phyloP scores from a whole-genome alignment of 1,140 invertebrate species.

The Venustaconcha ellipsiformis region DNA sequence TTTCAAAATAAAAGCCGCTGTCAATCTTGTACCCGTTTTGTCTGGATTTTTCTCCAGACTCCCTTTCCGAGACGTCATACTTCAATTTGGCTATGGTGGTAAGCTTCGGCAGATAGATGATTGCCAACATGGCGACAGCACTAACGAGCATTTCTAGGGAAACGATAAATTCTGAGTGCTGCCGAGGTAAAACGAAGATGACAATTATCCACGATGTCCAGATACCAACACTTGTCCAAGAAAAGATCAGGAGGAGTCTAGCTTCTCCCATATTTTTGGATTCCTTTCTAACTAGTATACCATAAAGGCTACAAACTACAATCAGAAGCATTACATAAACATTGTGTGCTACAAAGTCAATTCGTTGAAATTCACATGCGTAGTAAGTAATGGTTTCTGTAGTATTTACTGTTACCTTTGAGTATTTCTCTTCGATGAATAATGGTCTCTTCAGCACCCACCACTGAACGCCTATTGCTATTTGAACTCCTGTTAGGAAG shows the following conservation, averaged over 20 bases:
- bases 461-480: constrained; percentile 52
- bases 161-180: constrained; percentile 72
- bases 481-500: constrained; percentile 72
- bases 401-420: constrained; percentile 8
- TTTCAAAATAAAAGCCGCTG: constrained; percentile 58
- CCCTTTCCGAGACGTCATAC: constrained; percentile 49
- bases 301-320: constrained; percentile 70
- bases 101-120: constrained; percentile 74
- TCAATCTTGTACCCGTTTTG: constrained; percentile 56
- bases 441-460: constrained; percentile 41
- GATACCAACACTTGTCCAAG: constrained; percentile 67
- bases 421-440: neutral
- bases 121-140: constrained; percentile 72
- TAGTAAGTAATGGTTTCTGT: constrained; percentile 11
- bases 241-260: constrained; percentile 72
- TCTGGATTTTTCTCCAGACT: constrained; percentile 15
- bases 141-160: constrained; percentile 73
- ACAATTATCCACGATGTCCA: constrained; percentile 73
- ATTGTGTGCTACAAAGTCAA: constrained; percentile 58
- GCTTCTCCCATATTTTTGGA: constrained; percentile 76
- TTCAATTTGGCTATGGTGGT: constrained; percentile 72
- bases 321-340: constrained; percentile 74
- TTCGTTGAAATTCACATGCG: constrained; percentile 52
- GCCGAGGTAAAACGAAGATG: constrained; percentile 68
- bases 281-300: constrained; percentile 71